Conservation (phyloP, 2,113 vertebrate species). For the Chlamydotis undulata region DNA sequence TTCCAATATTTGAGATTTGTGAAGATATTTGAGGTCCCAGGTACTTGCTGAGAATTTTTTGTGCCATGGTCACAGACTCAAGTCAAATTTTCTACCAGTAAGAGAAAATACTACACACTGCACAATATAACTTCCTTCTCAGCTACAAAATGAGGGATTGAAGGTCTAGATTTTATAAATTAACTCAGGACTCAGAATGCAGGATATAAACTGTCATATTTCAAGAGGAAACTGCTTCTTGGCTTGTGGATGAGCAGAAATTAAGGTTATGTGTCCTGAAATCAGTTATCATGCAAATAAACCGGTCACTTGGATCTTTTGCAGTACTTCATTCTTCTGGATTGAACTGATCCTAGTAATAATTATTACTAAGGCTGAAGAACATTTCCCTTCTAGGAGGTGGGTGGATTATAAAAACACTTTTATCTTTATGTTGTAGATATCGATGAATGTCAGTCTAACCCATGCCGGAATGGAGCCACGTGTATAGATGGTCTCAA, state of each 20-base stretch:
- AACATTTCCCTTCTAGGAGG: not conserved
- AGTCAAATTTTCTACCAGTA: not conserved
- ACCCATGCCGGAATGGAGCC: constrained; percentile 92
- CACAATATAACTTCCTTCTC: not conserved
- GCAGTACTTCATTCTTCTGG: not conserved
- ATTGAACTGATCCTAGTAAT: not conserved
- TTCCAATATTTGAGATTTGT: not conserved
- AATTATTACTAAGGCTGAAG: not conserved
- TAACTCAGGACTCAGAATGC: not conserved
- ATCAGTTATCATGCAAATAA: not conserved
- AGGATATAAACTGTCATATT: not conserved
- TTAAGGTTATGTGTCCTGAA: not conserved
- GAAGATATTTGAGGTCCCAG: not conserved
- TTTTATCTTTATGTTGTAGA: constrained; percentile 76
- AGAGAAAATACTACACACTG: not conserved
- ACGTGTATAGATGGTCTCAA: constrained; percentile 89
- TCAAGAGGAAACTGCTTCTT: not conserved
- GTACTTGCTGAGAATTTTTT: not conserved
- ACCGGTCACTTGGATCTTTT: not conserved
- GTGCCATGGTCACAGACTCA: not conserved
- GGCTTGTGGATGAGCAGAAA: not conserved
- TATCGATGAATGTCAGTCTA: constrained; percentile 93
- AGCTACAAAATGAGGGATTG: not conserved
- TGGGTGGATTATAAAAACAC: not conserved
- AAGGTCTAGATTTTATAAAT: not conserved